Evolutionary conservation across 2,113 vertebrate species (phyloP), one percentile per base, ranked within the genome.

Genomic region (Pandion haliaetus): DNA sequence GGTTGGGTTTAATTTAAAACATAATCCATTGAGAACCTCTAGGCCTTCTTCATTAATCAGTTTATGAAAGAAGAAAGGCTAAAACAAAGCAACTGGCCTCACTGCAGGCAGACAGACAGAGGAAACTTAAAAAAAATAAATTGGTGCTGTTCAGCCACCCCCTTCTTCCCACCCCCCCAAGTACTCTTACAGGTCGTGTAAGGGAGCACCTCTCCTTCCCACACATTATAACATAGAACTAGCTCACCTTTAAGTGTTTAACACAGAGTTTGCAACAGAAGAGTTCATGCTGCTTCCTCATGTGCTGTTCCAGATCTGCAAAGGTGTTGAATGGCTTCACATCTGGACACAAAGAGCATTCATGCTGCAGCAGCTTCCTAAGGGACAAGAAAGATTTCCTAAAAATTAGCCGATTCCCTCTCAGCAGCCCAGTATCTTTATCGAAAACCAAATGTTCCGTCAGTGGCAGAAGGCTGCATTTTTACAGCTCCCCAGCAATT

Each of bases 221-320:
- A 26, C 38, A 32, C 21, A 5, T 3, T 9, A n/a, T 12, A 26
- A 61, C 45, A 29, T 9, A 42, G 47, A 52, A 36, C 14, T 11
- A 38, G 44, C 92, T 73, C 98, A 99, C 99, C 99, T 99, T 99
- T 12, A 99, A 97, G 95, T 99, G 99, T 83, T 99, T 99, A 50
- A 99, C 97, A 91, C 99, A 99, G 63, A 99, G 98, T 67, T 99
- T 99, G 93, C 99, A 99, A 95, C 99, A 99, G 98, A 99, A 99
- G 57, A 99, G 98, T 76, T 99, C 99, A 0, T 99, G 99, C 90
- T 99, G 99, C 96, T 99, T 99, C 94, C 99, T 98, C 99, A 99
- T 99, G 96, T 99, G 99, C 70, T 99, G 99, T n/a, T 99, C 99
- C 93, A 99, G 98, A 86, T 99, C 99, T 73, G 98, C 99, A 81